These are phyloP conservation scores for Micromesistius poutassou DNA, from an alignment of 2,797 vertebrate species.

Conservation along the genomic window DNA sequence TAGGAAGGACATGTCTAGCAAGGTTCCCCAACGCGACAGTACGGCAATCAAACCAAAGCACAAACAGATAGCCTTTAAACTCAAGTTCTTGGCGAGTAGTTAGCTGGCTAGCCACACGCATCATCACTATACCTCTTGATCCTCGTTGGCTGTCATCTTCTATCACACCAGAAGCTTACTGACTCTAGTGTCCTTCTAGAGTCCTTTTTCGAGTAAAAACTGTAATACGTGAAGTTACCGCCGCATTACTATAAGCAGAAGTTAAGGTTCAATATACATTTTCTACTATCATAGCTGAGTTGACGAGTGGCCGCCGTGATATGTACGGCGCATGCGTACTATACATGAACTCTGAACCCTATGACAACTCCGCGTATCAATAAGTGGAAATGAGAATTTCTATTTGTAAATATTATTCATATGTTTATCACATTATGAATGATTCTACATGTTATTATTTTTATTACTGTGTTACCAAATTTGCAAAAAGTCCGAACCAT, in stretches of 20 bases:
- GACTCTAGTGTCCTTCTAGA: neutral
- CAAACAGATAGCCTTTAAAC: neutral
- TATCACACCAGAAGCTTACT: neutral
- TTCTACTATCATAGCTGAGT: slow-evolving; percentile 22
- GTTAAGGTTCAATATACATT: neutral
- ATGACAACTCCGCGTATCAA: neutral
- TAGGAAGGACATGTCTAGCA: no score
- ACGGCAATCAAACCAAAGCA: no score
- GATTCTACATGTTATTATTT: neutral
- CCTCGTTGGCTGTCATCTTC: slow-evolving; percentile 89
- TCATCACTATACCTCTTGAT: slow-evolving; percentile 83
- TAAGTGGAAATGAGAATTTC: neutral
- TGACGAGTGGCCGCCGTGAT: slow-evolving; percentile 23
- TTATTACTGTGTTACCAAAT: neutral
- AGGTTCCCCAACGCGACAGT: no score
- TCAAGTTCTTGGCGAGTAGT: slow-evolving; percentile 12
- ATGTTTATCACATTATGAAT: neutral
- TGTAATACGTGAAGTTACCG: slow-evolving; percentile 13
- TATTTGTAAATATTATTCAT: neutral
- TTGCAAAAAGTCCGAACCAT: neutral
- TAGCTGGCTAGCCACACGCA: neutral
- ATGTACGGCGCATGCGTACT: slow-evolving; percentile 40
- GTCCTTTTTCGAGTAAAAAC: neutral
- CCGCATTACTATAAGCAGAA: slow-evolving; percentile 26
- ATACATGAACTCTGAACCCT: slow-evolving; percentile 26